Percentiles rank a stretch among this genome's conserved stretches.
Conservation (phyloP, 2,113 vertebrate species). For the Pseudorasbora parva region DNA sequence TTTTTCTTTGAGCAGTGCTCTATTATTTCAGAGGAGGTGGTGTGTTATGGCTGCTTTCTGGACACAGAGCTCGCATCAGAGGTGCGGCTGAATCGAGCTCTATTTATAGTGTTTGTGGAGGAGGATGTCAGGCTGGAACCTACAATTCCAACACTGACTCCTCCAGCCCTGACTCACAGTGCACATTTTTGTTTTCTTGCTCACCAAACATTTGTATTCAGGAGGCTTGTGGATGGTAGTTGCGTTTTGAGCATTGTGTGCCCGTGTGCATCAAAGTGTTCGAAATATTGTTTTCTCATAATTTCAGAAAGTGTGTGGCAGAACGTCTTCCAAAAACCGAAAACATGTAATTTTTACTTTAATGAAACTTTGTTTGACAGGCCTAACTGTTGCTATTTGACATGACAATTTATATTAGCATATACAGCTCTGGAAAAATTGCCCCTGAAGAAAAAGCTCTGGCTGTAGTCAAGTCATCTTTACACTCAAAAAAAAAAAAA, state of each 20-base stretch:
- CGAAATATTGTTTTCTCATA: neutral
- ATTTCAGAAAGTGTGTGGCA: neutral
- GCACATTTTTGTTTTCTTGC: slow-evolving; percentile 24
- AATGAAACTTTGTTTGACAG: neutral
- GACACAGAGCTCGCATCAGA: slow-evolving; percentile 21
- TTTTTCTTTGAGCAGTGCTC: slow-evolving; percentile 43
- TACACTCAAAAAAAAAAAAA: no score
- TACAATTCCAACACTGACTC: slow-evolving; percentile 45
- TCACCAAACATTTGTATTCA: neutral
- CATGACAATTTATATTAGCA: neutral
- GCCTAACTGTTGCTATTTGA: neutral
- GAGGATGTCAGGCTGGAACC: slow-evolving; percentile 53
- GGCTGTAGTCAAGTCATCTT: no score
- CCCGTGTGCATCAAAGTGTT: neutral
- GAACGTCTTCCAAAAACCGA: neutral
- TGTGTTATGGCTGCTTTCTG: slow-evolving; percentile 45
- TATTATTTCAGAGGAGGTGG: slow-evolving; percentile 30
- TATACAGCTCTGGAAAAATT: no score
- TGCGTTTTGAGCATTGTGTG: neutral
- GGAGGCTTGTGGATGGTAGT: neutral
- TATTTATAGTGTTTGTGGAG: slow-evolving; percentile 57
- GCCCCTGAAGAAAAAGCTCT: no score
- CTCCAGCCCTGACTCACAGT: slow-evolving; percentile 47
- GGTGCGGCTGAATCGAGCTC: slow-evolving; percentile 52
- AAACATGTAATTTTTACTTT: neutral